Percentiles rank a stretch among this genome's conserved stretches.
These are phyloP conservation scores for Scaptomyza flava DNA, from an alignment of 2,888 invertebrate genomes.

Conservation along the genomic window DNA sequence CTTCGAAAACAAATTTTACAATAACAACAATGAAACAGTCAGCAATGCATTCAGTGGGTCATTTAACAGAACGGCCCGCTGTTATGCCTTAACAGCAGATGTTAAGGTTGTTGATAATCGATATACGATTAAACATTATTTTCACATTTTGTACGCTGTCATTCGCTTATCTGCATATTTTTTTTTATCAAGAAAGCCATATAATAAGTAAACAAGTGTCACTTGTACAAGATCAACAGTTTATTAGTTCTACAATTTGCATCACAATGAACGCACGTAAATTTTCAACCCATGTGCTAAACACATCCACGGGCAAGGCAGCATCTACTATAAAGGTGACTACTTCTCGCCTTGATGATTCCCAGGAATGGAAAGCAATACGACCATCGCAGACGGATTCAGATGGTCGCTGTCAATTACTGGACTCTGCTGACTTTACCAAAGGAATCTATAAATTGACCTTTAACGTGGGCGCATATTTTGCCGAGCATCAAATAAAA, in stretches of 20 bases:
- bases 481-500: constrained; percentile 86
- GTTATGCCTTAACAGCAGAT: constrained; percentile 8
- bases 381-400: constrained; percentile 87
- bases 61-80: constrained; percentile 23
- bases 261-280: constrained; percentile 51
- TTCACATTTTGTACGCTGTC: background rate
- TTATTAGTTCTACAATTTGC: background rate
- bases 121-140: constrained; percentile 15
- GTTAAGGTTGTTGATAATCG: constrained; percentile 15
- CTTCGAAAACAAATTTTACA: constrained; percentile 41
- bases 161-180: background rate
- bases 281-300: constrained; percentile 90
- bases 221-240: constrained; percentile 1
- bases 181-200: constrained; percentile 1
- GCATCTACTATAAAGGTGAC: constrained; percentile 88
- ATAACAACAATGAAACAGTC: constrained; percentile 38
- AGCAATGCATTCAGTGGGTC: constrained; percentile 6
- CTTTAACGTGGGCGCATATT: constrained; percentile 90
- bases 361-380: constrained; percentile 88
- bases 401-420: constrained; percentile 82
- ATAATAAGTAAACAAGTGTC: constrained; percentile 8
- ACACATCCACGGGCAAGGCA: constrained; percentile 89
- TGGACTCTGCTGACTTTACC: constrained; percentile 83
- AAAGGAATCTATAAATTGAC: constrained; percentile 90
- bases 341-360: constrained; percentile 86